Base-by-base conservation (phyloP, 2,888 invertebrate species). In the Spialia ferax region DNA sequence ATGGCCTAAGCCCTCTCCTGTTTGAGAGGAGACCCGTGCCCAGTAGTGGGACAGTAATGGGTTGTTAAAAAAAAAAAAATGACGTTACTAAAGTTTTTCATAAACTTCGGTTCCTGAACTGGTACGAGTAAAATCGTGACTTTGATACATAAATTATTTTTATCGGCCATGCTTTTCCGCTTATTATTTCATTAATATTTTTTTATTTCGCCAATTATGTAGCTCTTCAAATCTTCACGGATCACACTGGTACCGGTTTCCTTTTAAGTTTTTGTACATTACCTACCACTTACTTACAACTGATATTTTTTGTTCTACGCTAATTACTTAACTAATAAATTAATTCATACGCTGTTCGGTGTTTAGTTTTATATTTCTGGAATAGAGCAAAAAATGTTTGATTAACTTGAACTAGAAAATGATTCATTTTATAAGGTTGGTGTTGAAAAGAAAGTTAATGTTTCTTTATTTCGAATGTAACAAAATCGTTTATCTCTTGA, bases 121-220 rank as follows among this genome's bases (percentile, higher is more conserved):
- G 5, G 45, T 15, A 18, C 10, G 48, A 48, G 48, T 20, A 59
- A 60, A 48, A 48, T 60, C 60, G 45, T 60, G 60, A 60, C 60
- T 48, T 26, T 15, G 29, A 60, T 60, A 10, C 29, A 60, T 60
- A 48, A 48, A 48, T 60, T 20, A 48, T 15, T 60, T 22, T 15
- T 59, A 23, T 29, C 48, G 60, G 60, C 20, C 26, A 60, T 45
- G 29, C 60, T 60, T 48, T 15, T 48, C 29, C 48, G 48, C 29
- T 60, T 48, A 10, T 60, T 45, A 29, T 60, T 60, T 29, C 18
- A n/a, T 60, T 48, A 60, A 60, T 60, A 26, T 29, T 60, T 60
- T 60, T 60, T 60, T 26, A 7, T 60, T n/a, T 15, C 3, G 4
- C 29, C 61, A 26, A 63, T 54, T 63, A 63, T 26, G 32, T 54